These are phyloP conservation scores for Rhabdophis nuchalis DNA, from an alignment of 2,797 vertebrate genomes.

Conservation along the genomic window DNA sequence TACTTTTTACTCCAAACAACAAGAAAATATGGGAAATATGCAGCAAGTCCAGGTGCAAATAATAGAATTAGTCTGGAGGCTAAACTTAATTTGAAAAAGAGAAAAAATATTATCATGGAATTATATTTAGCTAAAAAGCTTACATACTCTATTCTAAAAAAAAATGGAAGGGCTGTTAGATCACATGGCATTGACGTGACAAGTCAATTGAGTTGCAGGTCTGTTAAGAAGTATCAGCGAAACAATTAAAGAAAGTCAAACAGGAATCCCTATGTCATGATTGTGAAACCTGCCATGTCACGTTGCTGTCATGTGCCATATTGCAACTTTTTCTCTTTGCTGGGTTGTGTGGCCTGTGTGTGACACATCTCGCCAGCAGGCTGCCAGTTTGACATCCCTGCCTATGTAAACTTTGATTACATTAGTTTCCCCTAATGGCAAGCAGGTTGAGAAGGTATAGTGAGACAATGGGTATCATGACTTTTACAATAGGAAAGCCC, in stretches of 20 bases:
- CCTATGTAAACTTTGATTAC: neutral
- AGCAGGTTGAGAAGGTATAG: neutral
- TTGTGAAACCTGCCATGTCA: accelerated
- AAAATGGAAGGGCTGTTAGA: neutral
- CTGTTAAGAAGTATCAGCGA: neutral
- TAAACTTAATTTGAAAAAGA: neutral
- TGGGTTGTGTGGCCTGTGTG: no score
- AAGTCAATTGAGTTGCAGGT: neutral
- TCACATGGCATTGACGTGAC: neutral
- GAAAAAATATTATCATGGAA: neutral
- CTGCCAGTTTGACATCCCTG: no score
- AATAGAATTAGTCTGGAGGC: neutral
- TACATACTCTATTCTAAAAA: neutral
- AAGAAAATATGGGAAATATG: neutral
- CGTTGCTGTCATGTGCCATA: no score
- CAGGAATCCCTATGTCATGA: neutral
- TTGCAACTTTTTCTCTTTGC: no score
- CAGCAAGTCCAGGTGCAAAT: neutral
- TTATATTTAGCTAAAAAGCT: neutral
- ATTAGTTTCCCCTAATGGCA: neutral
- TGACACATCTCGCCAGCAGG: no score
- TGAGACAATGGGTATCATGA: neutral
- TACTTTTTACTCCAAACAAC: neutral
- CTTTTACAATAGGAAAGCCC: neutral
- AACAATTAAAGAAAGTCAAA: neutral